Conservation (phyloP, 1,140 invertebrate genomes). For the Panagrolaimus sp. region DNA sequence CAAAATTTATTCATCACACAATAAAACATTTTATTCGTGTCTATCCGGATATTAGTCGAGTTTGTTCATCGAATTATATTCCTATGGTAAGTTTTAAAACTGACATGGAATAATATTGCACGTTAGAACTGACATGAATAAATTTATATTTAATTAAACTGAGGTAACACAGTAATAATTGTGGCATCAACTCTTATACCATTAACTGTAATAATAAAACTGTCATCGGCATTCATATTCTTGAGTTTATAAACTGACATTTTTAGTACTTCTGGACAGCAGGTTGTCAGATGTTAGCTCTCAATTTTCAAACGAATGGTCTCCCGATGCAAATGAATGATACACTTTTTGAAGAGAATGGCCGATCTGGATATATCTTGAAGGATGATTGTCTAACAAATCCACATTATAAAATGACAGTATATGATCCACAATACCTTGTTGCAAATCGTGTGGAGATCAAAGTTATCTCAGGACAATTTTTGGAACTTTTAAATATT, state of each 20-base stretch:
- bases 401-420: slow-evolving; percentile 11
- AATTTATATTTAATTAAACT: neutral
- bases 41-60: slow-evolving; percentile 24
- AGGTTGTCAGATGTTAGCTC: slow-evolving; percentile 98
- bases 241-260: too few species aligned
- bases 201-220: too few species aligned
- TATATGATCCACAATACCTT: slow-evolving; percentile 21
- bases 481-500: slow-evolving; percentile 15
- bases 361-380: slow-evolving; percentile 36
- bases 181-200: too few species aligned
- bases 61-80: slow-evolving; percentile 34
- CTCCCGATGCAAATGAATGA: slow-evolving; percentile 44
- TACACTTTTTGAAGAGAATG: slow-evolving; percentile 36
- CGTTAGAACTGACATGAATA: too few species aligned
- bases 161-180: too few species aligned
- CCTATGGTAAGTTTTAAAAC: too few species aligned
- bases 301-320: slow-evolving; percentile 85
- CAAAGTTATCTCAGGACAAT: slow-evolving; percentile 19
- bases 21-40: slow-evolving; percentile 27
- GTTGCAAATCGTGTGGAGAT: slow-evolving; percentile 29
- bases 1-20: slow-evolving; percentile 30
- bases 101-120: too few species aligned
- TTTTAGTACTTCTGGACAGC: slow-evolving; percentile 75
- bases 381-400: slow-evolving; percentile 27
- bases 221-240: too few species aligned